Base-by-base conservation (phyloP, 1,140 invertebrate genomes). In the Drosophila insularis region DNA sequence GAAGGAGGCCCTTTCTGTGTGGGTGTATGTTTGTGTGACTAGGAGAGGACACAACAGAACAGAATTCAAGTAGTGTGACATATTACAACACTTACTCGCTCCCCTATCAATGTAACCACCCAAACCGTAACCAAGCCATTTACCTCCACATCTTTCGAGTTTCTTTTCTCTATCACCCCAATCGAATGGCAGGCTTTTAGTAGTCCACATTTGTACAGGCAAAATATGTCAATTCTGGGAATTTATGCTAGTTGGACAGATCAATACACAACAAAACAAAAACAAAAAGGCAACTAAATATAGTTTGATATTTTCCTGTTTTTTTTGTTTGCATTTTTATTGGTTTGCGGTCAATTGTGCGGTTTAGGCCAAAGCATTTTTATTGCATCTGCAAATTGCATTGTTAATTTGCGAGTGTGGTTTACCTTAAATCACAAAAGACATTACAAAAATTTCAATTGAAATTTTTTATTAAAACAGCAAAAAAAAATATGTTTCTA, bases 61-160 rank as follows among this genome's bases (percentile, higher is more conserved):
- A 86, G 77, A 68, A 81, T 87, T 86, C 78, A 75, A 86, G 65
- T 87, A 70, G 81, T 87, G 82, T 76, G 82, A 87, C 82, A 86
- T 81, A 87, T 86, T 81, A 86, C 82, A 87, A 78, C 74, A 66
- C 74, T 67, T 80, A 67, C 63, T 63, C 40, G 63, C 40, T 56
- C 61, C 40, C 37, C 27, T 6, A 10, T 31, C 17, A 31, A 17
- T 13, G 13, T 40, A 8, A 11, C 17, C 60, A 27, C 2, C 21
- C 31, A 14, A 50, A 50, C 1, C 43, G 17, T 21, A 19, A 50
- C 43, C 43, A 46, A 50, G 19, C 43, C 43, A 46, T 46, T 46
- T 46, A 50, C 17, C 43, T 50, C 3, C 43, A 19, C 17, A 3
- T 21, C 19, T 4, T 11, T 50, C 14, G 2, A 17, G 2, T 46